phyloP scores from a whole-genome alignment of 2,888 invertebrate genomes.

The Dasypogon diadema region DNA sequence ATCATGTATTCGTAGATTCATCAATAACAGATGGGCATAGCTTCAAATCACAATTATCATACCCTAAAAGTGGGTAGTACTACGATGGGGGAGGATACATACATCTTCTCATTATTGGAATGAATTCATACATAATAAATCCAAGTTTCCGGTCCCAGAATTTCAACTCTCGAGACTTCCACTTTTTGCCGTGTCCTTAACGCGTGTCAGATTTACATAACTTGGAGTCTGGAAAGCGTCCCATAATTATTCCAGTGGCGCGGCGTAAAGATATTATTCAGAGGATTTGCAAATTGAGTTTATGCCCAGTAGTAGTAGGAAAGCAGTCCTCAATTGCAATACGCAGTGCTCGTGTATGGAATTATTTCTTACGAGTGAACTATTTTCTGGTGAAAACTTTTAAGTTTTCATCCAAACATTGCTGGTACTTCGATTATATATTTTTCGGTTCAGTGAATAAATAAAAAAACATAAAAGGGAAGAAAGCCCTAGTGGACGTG shows the following conservation, averaged over 20 bases:
- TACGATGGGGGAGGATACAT: background rate
- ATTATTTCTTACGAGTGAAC: constrained; percentile 19
- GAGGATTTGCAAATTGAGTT: background rate
- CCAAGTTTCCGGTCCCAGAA: no score
- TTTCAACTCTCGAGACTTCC: background rate
- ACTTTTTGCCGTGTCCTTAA: background rate
- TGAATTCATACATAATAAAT: no score
- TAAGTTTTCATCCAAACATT: constrained; percentile 16
- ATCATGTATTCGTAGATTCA: no score
- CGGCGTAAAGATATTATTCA: no score
- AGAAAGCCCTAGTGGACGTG: background rate
- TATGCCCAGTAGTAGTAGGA: background rate
- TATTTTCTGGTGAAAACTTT: constrained; percentile 9
- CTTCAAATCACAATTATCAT: no score
- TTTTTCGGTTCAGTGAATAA: constrained; percentile 26
- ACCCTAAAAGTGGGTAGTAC: no score
- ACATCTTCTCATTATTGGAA: background rate
- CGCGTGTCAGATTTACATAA: background rate
- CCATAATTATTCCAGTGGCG: background rate
- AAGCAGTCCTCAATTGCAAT: no score
- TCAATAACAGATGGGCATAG: no score
- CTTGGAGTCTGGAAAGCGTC: background rate
- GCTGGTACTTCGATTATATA: constrained; percentile 25
- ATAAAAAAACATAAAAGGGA: background rate
- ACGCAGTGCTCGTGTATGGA: background rate